Evolutionary conservation across 2,797 vertebrate species (phyloP).

Genomic region (Hoplostethus mediterraneus): DNA sequence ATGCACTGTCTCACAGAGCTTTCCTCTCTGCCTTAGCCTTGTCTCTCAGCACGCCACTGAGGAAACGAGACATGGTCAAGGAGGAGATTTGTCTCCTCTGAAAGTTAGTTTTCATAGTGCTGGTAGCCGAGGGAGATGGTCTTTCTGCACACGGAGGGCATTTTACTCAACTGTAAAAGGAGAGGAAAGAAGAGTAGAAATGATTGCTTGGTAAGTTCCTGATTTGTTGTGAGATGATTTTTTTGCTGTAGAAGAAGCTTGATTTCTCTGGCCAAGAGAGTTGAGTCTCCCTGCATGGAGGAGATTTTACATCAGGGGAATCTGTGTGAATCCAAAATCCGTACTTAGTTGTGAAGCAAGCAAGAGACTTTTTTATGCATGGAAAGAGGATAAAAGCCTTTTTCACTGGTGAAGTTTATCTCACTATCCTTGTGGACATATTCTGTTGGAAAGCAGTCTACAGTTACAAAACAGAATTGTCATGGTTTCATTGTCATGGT

Average conservation of each 20-base stretch:
- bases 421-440: not conserved
- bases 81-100: slow-evolving; percentile 11
- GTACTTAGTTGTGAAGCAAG: not conserved
- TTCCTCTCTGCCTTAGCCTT: no score
- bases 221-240: slow-evolving; percentile 16
- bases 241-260: not conserved
- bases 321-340: slow-evolving; percentile 26
- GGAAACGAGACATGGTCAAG: not conserved
- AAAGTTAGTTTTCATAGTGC: slow-evolving; percentile 24
- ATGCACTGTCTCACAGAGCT: slow-evolving; percentile 17
- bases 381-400: slow-evolving; percentile 7
- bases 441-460: not conserved
- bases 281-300: not conserved
- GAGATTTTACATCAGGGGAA: not conserved
- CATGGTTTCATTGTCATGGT: not conserved
- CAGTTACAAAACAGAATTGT: not conserved
- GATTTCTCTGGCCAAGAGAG: slow-evolving; percentile 13
- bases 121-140: slow-evolving; percentile 66
- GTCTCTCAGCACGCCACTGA: slow-evolving; percentile 9
- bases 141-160: slow-evolving; percentile 68
- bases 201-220: slow-evolving; percentile 70
- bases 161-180: slow-evolving; percentile 77
- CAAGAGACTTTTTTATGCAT: not conserved
- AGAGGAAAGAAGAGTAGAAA: slow-evolving; percentile 51
- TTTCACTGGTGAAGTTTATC: slow-evolving; percentile 19